Percentiles rank a stretch among this genome's conserved stretches.
Conservation (phyloP, 2,888 invertebrate species). For the Dastarcus helophoroides region DNA sequence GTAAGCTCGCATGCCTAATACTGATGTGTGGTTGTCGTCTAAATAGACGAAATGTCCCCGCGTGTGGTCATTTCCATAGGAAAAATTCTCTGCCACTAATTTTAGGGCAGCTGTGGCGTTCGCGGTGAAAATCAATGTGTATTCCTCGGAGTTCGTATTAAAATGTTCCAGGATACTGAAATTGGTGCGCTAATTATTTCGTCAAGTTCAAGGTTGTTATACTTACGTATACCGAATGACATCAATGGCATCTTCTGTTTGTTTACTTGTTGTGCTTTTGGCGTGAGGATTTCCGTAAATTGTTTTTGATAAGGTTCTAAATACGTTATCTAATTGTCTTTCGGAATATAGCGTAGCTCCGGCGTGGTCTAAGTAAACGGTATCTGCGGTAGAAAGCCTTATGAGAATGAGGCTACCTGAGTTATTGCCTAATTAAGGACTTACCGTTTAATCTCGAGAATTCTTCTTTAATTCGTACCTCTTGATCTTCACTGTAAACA, state of each 20-base stretch:
- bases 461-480: slow-evolving; percentile 5
- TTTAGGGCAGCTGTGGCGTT: slow-evolving; percentile 85
- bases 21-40: slow-evolving; percentile 91
- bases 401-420: neutral
- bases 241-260: slow-evolving; percentile 75
- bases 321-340: slow-evolving; percentile 54
- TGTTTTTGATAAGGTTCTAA: slow-evolving; percentile 55
- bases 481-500: slow-evolving; percentile 7
- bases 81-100: slow-evolving; percentile 70
- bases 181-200: slow-evolving; percentile 12
- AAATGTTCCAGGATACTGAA: slow-evolving; percentile 73
- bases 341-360: slow-evolving; percentile 75
- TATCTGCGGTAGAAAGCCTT: slow-evolving; percentile 37
- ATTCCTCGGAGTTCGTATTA: slow-evolving; percentile 66
- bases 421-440: neutral
- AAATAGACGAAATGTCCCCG: slow-evolving; percentile 65
- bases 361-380: slow-evolving; percentile 80
- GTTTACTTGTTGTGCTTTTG: slow-evolving; percentile 55
- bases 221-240: slow-evolving; percentile 51
- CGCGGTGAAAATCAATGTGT: slow-evolving; percentile 85
- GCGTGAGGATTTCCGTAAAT: slow-evolving; percentile 88
- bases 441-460: slow-evolving; percentile 9
- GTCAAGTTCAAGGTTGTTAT: neutral
- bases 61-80: slow-evolving; percentile 37
- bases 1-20: slow-evolving; percentile 79